Evolutionary conservation across 2,113 vertebrate genomes (phyloP).

Genomic region (Nothocercus nigrocapillus): DNA sequence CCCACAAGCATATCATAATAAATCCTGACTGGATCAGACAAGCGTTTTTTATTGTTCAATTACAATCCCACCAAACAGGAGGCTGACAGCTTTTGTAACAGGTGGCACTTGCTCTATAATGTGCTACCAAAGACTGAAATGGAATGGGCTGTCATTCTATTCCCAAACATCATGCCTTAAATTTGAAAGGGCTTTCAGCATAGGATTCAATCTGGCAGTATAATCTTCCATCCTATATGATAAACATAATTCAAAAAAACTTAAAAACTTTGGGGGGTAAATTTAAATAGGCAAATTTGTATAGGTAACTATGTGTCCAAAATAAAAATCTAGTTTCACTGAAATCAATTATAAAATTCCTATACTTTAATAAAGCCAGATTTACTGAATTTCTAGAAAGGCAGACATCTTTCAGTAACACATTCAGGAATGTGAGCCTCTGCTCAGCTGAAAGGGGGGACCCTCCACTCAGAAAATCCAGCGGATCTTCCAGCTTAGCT

Average conservation of each 20-base stretch:
- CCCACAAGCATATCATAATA: constrained; percentile 21
- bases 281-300: neutral
- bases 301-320: neutral
- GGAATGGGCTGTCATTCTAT: neutral
- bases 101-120: constrained; percentile 62
- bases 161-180: constrained; percentile 49
- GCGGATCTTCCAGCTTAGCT: constrained; percentile 7
- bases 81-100: constrained; percentile 52
- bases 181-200: constrained; percentile 30
- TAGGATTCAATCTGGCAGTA: neutral
- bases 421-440: neutral
- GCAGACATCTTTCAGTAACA: constrained; percentile 4
- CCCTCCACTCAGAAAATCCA: neutral
- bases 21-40: constrained; percentile 17
- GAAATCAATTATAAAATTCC: neutral
- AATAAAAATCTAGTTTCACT: neutral
- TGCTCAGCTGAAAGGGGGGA: neutral
- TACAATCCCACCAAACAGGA: neutral
- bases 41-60: constrained; percentile 26
- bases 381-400: neutral
- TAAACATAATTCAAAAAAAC: neutral
- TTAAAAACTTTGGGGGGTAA: neutral
- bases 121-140: constrained; percentile 46
- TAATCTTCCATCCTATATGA: neutral
- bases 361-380: neutral